Percentiles rank a stretch among this genome's conserved stretches.
Evolutionary conservation across 2,888 invertebrate species (phyloP).

Genomic region (Eremobia ochroleuca): DNA sequence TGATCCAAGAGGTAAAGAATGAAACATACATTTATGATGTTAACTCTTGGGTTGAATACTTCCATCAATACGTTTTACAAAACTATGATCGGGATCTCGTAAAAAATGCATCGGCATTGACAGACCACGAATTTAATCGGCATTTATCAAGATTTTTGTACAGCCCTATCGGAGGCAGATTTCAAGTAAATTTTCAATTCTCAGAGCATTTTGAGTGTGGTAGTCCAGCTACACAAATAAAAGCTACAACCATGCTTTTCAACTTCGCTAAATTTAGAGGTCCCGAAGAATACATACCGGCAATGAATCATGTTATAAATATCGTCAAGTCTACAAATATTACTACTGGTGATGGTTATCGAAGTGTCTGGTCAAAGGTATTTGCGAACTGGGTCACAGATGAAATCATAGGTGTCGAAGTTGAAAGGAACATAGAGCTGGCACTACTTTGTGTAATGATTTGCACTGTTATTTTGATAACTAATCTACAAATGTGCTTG

Average conservation of each 20-base stretch:
- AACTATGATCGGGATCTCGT: conserved; percentile 87
- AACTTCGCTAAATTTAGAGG: conserved; percentile 91
- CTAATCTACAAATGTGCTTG: conserved; percentile 94
- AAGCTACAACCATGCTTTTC: conserved; percentile 92
- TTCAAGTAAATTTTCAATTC: conserved; percentile 93
- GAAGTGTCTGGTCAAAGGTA: conserved; percentile 93
- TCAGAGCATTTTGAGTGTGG: conserved; percentile 92
- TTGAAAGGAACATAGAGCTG: conserved; percentile 94
- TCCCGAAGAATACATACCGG: conserved; percentile 93
- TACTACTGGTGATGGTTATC: conserved; percentile 91
- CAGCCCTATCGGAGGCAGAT: conserved; percentile 93
- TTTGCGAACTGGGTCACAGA: conserved; percentile 95
- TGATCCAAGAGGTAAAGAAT: conserved; percentile 89
- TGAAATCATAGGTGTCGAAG: conserved; percentile 94
- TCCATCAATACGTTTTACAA: conserved; percentile 91
- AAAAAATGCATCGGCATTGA: conserved; percentile 86
- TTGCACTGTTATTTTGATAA: conserved; percentile 94
- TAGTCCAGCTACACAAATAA: conserved; percentile 89
- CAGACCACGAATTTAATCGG: conserved; percentile 90
- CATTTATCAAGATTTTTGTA: conserved; percentile 93
- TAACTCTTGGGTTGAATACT: conserved; percentile 93
- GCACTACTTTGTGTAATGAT: conserved; percentile 95
- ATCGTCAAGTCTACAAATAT: conserved; percentile 91
- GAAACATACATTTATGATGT: conserved; percentile 90
- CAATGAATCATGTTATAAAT: conserved; percentile 92